Conservation (phyloP, 2,888 invertebrate genomes). For the Eubasilissa splendida region DNA sequence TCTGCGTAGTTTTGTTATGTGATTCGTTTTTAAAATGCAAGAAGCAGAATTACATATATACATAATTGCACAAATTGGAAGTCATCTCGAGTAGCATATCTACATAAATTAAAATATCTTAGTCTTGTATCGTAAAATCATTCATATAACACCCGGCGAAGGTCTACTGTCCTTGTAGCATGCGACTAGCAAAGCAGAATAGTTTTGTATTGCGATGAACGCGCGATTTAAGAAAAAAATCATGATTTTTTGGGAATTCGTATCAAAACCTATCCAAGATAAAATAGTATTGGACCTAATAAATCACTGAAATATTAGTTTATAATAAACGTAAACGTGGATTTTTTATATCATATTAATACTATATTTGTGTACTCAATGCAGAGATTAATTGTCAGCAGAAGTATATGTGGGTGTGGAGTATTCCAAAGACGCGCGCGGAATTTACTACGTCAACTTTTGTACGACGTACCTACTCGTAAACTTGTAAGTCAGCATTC, state of each 20-base stretch:
- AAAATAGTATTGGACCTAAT: too few species aligned
- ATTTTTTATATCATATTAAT: too few species aligned
- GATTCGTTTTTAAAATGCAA: slow-evolving; percentile 3
- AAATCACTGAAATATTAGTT: too few species aligned
- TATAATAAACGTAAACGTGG: too few species aligned
- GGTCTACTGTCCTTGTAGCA: slow-evolving; percentile 13
- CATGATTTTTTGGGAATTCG: neutral
- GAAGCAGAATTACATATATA: neutral
- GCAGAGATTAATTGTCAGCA: too few species aligned
- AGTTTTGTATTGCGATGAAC: neutral
- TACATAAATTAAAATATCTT: slow-evolving; percentile 33
- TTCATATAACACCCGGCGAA: neutral
- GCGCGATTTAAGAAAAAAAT: neutral
- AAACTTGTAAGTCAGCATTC: too few species aligned
- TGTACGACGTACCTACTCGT: too few species aligned
- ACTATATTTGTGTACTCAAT: too few species aligned
- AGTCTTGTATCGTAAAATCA: slow-evolving; percentile 11
- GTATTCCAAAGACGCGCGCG: too few species aligned
- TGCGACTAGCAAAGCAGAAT: neutral
- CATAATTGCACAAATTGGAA: slow-evolving; percentile 1
- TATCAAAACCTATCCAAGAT: neutral
- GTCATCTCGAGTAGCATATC: slow-evolving; percentile 15
- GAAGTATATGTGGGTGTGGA: too few species aligned
- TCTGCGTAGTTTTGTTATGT: slow-evolving; percentile 5
- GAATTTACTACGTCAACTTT: too few species aligned